phyloP scores from a whole-genome alignment of 2,797 vertebrate species.

The Darevskia mixta region DNA sequence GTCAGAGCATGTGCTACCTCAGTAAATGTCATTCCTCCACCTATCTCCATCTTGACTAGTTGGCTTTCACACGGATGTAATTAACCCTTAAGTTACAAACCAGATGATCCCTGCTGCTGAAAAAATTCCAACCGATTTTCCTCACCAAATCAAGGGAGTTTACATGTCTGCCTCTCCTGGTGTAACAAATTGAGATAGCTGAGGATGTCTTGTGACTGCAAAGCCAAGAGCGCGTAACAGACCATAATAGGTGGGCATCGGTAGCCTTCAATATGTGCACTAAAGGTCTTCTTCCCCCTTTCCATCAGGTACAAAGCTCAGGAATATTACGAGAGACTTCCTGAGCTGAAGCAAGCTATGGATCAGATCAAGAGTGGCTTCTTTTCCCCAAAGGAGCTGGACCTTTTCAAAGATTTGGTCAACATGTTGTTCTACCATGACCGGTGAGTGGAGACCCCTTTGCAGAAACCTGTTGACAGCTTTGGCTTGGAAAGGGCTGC shows the following conservation, averaged over 20 bases:
- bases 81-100: no score
- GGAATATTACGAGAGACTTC: slow-evolving; percentile 86
- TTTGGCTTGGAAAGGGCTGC: no score
- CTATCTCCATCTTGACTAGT: no score
- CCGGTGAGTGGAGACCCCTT: slow-evolving; percentile 79
- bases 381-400: slow-evolving; percentile 90
- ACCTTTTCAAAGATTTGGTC: slow-evolving; percentile 90
- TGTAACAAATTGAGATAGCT: neutral
- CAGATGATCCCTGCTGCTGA: no score
- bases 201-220: neutral
- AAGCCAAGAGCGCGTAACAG: neutral
- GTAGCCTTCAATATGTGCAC: neutral
- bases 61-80: no score
- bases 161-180: no score
- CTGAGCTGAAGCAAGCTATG: slow-evolving; percentile 89
- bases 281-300: no score
- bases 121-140: no score
- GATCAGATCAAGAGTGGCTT: slow-evolving; percentile 92
- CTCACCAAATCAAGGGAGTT: no score
- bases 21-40: no score
- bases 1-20: no score
- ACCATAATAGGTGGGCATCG: neutral
- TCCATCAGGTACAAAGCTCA: slow-evolving; percentile 87
- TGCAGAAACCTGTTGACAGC: no score
- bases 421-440: slow-evolving; percentile 95